Conservation (phyloP, 2,888 invertebrate species). For the Tenthredo scrophulariae region DNA sequence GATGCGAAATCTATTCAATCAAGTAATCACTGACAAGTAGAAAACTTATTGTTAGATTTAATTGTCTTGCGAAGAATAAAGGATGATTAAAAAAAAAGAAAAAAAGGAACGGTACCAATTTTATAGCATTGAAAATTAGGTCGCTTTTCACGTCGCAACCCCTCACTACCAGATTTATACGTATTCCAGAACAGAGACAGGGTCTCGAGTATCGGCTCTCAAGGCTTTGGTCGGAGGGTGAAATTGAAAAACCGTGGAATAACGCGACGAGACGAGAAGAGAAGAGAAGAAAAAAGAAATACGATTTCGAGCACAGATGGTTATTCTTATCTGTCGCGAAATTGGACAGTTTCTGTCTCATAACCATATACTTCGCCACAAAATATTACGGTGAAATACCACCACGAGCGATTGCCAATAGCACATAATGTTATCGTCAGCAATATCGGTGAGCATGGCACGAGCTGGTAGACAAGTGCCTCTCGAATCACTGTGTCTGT, state of each 20-base stretch:
- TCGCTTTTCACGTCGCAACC: constrained; percentile 1
- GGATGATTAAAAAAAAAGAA: neutral
- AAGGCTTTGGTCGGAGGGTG: constrained; percentile 14
- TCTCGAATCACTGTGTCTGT: neutral
- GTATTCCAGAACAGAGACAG: neutral
- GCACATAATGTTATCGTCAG: constrained; percentile 26
- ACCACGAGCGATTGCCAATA: constrained; percentile 34
- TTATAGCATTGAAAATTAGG: constrained; percentile 30
- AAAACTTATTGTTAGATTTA: constrained; percentile 5
- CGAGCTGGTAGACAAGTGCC: neutral
- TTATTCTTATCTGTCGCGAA: constrained; percentile 37
- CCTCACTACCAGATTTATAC: constrained; percentile 1
- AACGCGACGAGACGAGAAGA: constrained; percentile 22
- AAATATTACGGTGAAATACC: neutral
- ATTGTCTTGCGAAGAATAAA: neutral
- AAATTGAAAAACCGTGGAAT: constrained; percentile 34
- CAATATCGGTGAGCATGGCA: constrained; percentile 18
- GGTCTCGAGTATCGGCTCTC: neutral
- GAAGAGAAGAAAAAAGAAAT: neutral
- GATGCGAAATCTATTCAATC: constrained; percentile 10
- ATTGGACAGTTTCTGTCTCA: constrained; percentile 24
- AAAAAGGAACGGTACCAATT: constrained; percentile 27
- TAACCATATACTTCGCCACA: constrained; percentile 1
- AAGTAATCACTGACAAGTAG: neutral
- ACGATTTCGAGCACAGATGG: constrained; percentile 5